These are phyloP conservation scores for Urocynchramus pylzowi DNA, from an alignment of 2,113 vertebrate species.

Conservation along the genomic window DNA sequence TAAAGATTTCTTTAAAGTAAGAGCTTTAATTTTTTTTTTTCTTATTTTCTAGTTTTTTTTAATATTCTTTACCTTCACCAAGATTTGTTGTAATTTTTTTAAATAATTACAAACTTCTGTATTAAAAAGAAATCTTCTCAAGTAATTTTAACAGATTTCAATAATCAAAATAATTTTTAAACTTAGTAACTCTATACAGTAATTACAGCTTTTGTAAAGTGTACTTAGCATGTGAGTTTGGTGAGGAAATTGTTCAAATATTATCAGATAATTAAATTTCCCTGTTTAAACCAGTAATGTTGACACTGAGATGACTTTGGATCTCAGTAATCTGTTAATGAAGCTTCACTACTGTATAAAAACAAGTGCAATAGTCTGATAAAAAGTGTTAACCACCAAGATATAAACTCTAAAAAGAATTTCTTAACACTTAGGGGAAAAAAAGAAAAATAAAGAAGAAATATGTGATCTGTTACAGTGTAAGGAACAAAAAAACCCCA, in stretches of 20 bases:
- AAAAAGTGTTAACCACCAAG: not conserved
- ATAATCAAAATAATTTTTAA: not conserved
- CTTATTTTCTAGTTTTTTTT: not conserved
- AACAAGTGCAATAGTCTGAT: not conserved
- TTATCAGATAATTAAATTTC: not conserved
- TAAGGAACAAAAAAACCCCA: not conserved
- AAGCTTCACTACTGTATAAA: not conserved
- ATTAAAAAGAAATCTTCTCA: not conserved
- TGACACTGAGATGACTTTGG: not conserved
- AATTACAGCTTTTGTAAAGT: not conserved
- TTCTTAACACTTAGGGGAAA: not conserved
- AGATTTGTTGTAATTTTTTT: not conserved
- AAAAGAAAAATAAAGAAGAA: not conserved
- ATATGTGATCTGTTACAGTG: not conserved
- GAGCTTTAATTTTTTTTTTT: not conserved
- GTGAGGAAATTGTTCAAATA: not conserved
- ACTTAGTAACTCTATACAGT: not conserved
- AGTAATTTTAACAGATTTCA: not conserved
- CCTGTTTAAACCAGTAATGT: not conserved
- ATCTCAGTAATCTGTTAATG: not conserved
- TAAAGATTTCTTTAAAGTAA: not conserved
- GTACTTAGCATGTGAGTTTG: not conserved
- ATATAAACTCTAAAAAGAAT: not conserved
- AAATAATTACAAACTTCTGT: not conserved
- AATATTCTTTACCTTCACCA: not conserved